Base-by-base conservation (phyloP, 92 coral and sea anemone genomes). In the Paragorgia papillata region DNA sequence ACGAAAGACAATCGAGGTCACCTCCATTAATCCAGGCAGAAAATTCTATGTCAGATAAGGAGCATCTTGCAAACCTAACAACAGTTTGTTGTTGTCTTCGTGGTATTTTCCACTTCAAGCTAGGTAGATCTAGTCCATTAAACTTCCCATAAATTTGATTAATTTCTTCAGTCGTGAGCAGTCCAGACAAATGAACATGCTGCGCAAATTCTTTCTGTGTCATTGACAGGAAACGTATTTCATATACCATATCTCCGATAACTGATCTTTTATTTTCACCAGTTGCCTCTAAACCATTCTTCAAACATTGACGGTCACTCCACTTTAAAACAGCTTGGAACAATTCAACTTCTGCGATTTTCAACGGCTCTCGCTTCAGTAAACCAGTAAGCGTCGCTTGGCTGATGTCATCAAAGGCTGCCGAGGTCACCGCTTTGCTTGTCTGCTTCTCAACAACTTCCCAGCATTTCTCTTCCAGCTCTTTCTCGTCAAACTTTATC, bases 221-320 rank as follows among this genome's bases (percentile, higher is more conserved):
- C 94, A 89, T 89, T 8, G 80, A 86, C 26, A 87, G 88, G 17
- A 89, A 89, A 3, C 94, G 88, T 24, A 89, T 78, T 22, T 26
- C 79, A 1, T 64, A 69, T 1, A 89, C 44, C 3, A 90, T 83
- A 66, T 83, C 90, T 1, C 88, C 90, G 53, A 89, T 53, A n/a
- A 61, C 63, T 18, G 57, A 43, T 30, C 91, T 68, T 27, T 74
- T 85, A 22, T 68, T 62, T 34, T 25, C 43, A 1, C 83, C 86
- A 43, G 60, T 64, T 1, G 71, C 39, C 15, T 86, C 86, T 32
- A 62, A 14, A 15, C 69, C 59, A 2, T 65, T 49, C 50, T 82
- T 57, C 59, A 34, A 58, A 43, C 86, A 84, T 43, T 80, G 59
- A 10, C 76, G 43, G 62, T 79, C 57, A 24, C 83, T 85, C 91